Evolutionary conservation across 2,888 invertebrate species (phyloP), one percentile per base, ranked within the genome.

Genomic region (Cetonia aurata): DNA sequence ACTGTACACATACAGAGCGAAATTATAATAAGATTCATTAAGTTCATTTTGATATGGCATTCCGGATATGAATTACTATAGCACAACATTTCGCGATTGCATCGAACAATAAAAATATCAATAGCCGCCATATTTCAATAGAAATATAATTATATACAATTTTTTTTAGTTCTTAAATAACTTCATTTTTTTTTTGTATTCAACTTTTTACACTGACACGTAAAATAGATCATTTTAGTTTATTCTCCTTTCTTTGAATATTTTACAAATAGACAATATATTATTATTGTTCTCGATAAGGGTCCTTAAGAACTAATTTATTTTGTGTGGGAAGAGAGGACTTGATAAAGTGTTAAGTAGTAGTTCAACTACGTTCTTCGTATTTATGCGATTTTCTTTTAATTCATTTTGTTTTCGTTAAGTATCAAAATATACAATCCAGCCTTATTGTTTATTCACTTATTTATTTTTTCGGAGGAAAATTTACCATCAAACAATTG

Each of bases 1-100:
- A 91, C 91, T 92, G 91, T 92, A 91, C 91, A 91, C 84, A 83
- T 84, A 84, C 83, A 84, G 83, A 83, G 83, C 82, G 81, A 83
- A 82, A 82, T 78, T 82, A 82, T 80, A 80, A 74, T 72, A 73
- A 80, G 80, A 80, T 82, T 82, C 80, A 80, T 78, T 78, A 77
- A 79, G 77, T 71, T 70, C 67, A 67, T 62, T 60, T 70, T 72
- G 72, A 73, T 74, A 75, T 76, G 72, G 73, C 74, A 84, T 83
- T 83, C 81, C 80, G 82, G 84, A 85, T 85, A 84, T 85, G 84
- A 83, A 82, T 81, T 79, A 76, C 81, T 81, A 82, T 82, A 82
- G 81, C 82, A 82, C 82, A 81, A 79, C 57, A 71, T 69, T 69
- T 69, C 55, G 69, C 69, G 66, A 65, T 65, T 65, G 46, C 46